These are phyloP conservation scores for Platorchestia sp. DNA, from an alignment of 1,140 invertebrate species.

Conservation along the genomic window DNA sequence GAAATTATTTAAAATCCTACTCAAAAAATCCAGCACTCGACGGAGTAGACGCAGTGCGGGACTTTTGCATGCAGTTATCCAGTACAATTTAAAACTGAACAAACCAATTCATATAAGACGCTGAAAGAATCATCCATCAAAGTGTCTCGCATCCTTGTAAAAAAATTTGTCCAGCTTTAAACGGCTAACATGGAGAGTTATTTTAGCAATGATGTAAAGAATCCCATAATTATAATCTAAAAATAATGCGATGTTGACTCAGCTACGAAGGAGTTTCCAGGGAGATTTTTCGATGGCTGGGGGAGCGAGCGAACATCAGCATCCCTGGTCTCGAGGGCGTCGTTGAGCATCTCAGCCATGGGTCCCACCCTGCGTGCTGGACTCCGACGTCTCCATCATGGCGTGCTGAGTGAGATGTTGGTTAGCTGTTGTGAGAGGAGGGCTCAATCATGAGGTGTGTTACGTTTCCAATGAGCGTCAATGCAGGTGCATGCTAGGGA, in stretches of 20 bases:
- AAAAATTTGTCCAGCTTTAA: neutral
- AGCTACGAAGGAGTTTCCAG: neutral
- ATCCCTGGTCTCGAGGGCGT: neutral
- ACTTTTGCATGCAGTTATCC: too few species aligned
- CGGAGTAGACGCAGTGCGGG: too few species aligned
- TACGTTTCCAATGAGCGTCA: too few species aligned
- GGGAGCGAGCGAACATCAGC: neutral
- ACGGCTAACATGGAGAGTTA: too few species aligned
- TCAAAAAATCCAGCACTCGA: too few species aligned
- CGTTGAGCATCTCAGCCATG: neutral
- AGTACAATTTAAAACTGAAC: too few species aligned
- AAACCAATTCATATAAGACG: neutral
- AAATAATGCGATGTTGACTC: neutral
- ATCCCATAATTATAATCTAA: too few species aligned
- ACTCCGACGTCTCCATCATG: neutral
- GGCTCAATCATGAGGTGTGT: too few species aligned
- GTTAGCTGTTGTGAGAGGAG: neutral
- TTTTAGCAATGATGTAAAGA: too few species aligned
- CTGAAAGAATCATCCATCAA: neutral
- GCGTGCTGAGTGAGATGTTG: neutral
- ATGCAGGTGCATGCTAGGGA: too few species aligned
- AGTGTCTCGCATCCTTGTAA: neutral
- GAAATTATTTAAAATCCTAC: too few species aligned
- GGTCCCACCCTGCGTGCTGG: neutral
- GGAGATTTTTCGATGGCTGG: neutral